Evolutionary conservation across 2,888 invertebrate genomes (phyloP).

Genomic region (Abrostola tripartita): DNA sequence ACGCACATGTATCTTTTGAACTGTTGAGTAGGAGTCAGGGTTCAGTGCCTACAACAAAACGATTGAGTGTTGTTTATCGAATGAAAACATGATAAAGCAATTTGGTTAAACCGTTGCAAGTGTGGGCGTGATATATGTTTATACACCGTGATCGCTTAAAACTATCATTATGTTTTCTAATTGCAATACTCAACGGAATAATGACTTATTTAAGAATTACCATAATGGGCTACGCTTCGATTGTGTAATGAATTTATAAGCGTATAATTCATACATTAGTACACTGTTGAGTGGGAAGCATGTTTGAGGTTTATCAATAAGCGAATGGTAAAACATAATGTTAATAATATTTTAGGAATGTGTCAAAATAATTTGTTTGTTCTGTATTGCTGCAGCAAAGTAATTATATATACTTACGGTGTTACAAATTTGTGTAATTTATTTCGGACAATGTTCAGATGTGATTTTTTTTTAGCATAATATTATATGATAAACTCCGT

Average conservation of each 20-base stretch:
- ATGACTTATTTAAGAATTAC: conserved; percentile 57
- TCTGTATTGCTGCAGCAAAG: conserved; percentile 30
- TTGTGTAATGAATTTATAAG: conserved; percentile 43
- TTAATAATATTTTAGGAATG: conserved; percentile 37
- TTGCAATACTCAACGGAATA: conserved; percentile 50
- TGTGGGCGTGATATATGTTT: conserved; percentile 65
- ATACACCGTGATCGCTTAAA: conserved; percentile 46
- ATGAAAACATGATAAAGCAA: conserved; percentile 66
- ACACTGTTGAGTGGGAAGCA: conserved; percentile 32
- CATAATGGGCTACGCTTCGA: conserved; percentile 51
- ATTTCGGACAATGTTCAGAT: too few relatives aligned
- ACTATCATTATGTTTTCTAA: conserved; percentile 59
- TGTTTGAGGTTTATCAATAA: conserved; percentile 47
- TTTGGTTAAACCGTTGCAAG: conserved; percentile 64
- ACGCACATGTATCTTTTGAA: conserved; percentile 8
- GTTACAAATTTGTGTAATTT: too few relatives aligned
- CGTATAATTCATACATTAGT: conserved; percentile 55
- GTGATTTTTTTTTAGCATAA: conserved; percentile 23
- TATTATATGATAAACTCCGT: too few relatives aligned
- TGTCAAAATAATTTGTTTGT: conserved; percentile 29
- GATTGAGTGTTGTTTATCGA: conserved; percentile 48
- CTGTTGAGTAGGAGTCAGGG: conserved; percentile 13
- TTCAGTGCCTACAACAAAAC: conserved; percentile 50
- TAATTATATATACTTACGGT: not conserved
- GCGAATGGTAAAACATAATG: conserved; percentile 24